Evolutionary conservation across 2,797 vertebrate genomes (phyloP).

Genomic region (Molossus alvarezi): DNA sequence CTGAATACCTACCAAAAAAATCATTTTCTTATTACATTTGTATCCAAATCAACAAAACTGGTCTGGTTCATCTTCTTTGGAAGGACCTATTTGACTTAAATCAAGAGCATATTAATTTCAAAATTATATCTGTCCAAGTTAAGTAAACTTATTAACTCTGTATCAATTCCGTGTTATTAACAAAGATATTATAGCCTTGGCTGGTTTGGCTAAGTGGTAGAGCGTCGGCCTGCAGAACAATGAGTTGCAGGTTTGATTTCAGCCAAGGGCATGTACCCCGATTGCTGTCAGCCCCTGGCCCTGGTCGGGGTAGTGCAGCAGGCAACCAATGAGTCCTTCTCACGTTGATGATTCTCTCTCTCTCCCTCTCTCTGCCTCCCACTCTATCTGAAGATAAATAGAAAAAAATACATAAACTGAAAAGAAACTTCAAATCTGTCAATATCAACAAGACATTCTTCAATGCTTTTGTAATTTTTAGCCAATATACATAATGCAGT

Average conservation of each 20-base stretch:
- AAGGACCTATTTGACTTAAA: slow-evolving; percentile 33
- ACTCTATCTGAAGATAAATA: no score
- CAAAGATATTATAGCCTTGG: background rate
- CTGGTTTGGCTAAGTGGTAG: no score
- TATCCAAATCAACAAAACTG: slow-evolving; percentile 15
- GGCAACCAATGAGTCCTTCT: no score
- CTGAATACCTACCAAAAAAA: background rate
- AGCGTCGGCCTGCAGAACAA: no score
- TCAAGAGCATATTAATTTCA: slow-evolving; percentile 45
- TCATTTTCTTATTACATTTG: background rate
- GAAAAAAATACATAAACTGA: slow-evolving; percentile 14
- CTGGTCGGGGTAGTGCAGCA: no score
- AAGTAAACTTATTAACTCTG: background rate
- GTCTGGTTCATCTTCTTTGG: background rate
- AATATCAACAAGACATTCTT: slow-evolving; percentile 48
- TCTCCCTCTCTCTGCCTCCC: no score
- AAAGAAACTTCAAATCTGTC: slow-evolving; percentile 36
- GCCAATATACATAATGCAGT: background rate
- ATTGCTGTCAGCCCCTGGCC: no score
- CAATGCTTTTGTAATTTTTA: slow-evolving; percentile 29
- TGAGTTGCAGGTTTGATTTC: no score
- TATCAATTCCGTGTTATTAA: background rate
- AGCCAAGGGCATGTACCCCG: no score
- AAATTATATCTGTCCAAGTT: background rate
- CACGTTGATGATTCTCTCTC: no score